Conservation (phyloP, 2,797 vertebrate genomes). For the Carapus acus region DNA sequence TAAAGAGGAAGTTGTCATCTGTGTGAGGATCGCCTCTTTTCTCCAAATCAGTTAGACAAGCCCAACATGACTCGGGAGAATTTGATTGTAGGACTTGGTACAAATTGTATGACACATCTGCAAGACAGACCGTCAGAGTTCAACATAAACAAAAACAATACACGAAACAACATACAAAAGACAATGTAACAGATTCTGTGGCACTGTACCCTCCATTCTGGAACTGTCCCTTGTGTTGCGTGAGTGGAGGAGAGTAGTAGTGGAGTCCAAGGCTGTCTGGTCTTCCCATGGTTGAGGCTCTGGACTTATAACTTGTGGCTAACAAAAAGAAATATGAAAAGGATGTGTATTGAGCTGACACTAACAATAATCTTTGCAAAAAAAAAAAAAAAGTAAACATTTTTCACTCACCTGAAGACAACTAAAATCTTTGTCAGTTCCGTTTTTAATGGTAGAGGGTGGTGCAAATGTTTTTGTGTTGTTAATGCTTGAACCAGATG, state of each 20-base stretch:
- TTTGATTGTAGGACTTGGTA: conserved; percentile 79
- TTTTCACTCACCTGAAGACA: conserved; percentile 56
- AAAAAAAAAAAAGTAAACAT: no score
- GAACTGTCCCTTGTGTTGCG: conserved; percentile 48
- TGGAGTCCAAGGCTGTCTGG: conserved; percentile 68
- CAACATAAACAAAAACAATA: no score
- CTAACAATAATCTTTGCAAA: background rate
- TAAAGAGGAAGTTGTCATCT: conserved; percentile 75
- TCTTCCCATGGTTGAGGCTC: conserved; percentile 64
- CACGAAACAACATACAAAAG: no score
- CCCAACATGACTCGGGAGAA: conserved; percentile 84
- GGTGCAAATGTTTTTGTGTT: conserved; percentile 26
- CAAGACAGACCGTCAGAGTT: no score
- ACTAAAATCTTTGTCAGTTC: conserved; percentile 38
- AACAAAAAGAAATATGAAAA: conserved; percentile 7
- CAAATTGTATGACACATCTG: conserved; percentile 83
- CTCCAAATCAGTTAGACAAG: conserved; percentile 81
- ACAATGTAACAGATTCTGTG: no score
- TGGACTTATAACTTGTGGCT: conserved; percentile 64
- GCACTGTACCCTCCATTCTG: conserved; percentile 60
- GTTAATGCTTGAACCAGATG: conserved; percentile 51
- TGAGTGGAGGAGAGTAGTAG: conserved; percentile 72
- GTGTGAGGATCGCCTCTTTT: conserved; percentile 77
- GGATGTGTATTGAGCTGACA: background rate
- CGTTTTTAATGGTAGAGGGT: conserved; percentile 56